A percentile compares a stretch with the other conserved stretches of the same genome.
Evolutionary conservation across 2,113 vertebrate species (phyloP).

Genomic region (Pica pica): DNA sequence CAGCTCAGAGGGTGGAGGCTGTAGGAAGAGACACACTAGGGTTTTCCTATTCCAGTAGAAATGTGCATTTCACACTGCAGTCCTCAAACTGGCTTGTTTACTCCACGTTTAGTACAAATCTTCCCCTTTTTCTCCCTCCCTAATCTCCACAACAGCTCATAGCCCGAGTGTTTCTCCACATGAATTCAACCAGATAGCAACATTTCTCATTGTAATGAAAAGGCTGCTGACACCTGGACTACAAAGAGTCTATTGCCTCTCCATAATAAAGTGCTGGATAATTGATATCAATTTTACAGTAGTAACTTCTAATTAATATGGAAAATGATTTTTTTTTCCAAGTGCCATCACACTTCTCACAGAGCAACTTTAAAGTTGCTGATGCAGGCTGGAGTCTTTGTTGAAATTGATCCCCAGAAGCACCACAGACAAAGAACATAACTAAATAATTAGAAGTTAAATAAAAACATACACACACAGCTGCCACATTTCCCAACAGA

Average conservation of each 20-base stretch:
- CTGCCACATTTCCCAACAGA: constrained; percentile 6
- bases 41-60: not conserved
- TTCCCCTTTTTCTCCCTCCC: not conserved
- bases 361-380: constrained; percentile 49
- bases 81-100: not conserved
- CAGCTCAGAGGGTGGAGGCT: not conserved
- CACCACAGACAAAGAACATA: constrained; percentile 38
- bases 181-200: not conserved
- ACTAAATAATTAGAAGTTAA: constrained; percentile 52
- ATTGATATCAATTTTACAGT: constrained; percentile 42
- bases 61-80: not conserved
- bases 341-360: not conserved
- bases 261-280: constrained; percentile 24
- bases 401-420: constrained; percentile 48
- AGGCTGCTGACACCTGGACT: constrained; percentile 32
- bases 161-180: not conserved
- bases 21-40: not conserved
- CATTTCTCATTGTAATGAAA: constrained; percentile 24
- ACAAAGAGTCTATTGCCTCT: not conserved
- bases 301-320: constrained; percentile 42
- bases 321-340: not conserved
- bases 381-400: constrained; percentile 35
- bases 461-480: constrained; percentile 35
- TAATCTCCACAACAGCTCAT: not conserved
- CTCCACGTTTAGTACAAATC: not conserved